Conservation (phyloP, 1,140 invertebrate genomes). For the Probaryconus sp. region DNA sequence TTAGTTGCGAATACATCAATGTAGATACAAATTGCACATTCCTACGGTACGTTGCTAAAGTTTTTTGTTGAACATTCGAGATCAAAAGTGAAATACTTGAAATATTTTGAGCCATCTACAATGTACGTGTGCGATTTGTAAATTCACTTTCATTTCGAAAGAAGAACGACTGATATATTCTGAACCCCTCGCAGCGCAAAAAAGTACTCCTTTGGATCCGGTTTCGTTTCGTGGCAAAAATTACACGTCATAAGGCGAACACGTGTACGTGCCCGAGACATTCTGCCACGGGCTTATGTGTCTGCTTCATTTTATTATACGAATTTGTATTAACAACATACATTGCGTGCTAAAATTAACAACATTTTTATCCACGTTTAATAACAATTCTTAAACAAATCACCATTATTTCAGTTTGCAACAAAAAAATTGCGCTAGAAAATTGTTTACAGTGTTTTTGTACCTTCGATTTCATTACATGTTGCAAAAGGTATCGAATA, state of each 20-base stretch:
- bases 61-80: no score
- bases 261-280: slow-evolving; percentile 54
- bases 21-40: no score
- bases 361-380: no score
- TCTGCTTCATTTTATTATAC: slow-evolving; percentile 25
- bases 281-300: slow-evolving; percentile 15
- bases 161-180: slow-evolving; percentile 22
- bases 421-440: no score
- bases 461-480: no score
- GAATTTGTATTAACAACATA: slow-evolving; percentile 22
- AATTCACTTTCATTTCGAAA: slow-evolving; percentile 41
- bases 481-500: no score
- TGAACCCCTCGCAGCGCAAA: slow-evolving; percentile 20
- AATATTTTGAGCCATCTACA: background rate
- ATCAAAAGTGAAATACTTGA: no score
- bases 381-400: no score
- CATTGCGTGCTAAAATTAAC: slow-evolving; percentile 3
- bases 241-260: slow-evolving; percentile 57
- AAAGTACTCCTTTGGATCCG: slow-evolving; percentile 58
- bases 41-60: no score
- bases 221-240: slow-evolving; percentile 51
- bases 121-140: background rate
- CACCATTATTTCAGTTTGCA: no score
- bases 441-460: no score
- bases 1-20: no score